Base-by-base conservation (phyloP, 2,888 invertebrate species). In the Auanema freiburgensis region DNA sequence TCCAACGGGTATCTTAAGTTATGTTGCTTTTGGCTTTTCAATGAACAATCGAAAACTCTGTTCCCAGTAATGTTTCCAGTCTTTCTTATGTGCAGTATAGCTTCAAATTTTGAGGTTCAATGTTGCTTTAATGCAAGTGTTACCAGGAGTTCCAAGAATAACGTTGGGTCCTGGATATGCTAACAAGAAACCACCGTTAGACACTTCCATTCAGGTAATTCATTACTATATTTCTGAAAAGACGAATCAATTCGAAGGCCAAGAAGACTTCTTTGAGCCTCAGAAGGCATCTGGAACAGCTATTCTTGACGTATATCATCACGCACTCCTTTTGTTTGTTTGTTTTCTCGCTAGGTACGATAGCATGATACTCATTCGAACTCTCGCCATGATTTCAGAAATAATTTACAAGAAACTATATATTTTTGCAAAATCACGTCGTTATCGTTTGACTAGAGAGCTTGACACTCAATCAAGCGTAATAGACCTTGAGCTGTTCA, bases 1-100 rank as follows among this genome's bases (percentile, higher is more conserved):
- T 63, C 68, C 70, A 0, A 67, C 65, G 23, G 76, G 74, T 23
- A 73, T 76, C 24, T 33, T 61, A 18, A 70, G 69, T 54, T 74
- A 74, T 50, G 70, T 72, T 5, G 73, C 71, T 1, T 76, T 70
- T 40, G 74, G 73, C 8, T 76, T 76, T 57, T 74, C 73, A 49
- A 56, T 61, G 55, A 72, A 60, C 53, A 73, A 76, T 40, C 44
- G 65, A 18, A 69, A 66, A 55, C 41, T 73, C 1, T 73, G 73
- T 43, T 33, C 33, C 3, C 33, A 33, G 33, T 33, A 18, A 56
- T 57, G 33, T 12, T 12, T 8, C 23, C 8, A 8, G 8, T 33
- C 4, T 5, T 33, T 33, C 23, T 5, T 49, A n/a, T 12, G 24
- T 12, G 24, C 3, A 33, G 8, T 33, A 8, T 5, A 33, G 8